Conservation (phyloP, 2,888 invertebrate species). For the Caenorhabditis sp. region DNA sequence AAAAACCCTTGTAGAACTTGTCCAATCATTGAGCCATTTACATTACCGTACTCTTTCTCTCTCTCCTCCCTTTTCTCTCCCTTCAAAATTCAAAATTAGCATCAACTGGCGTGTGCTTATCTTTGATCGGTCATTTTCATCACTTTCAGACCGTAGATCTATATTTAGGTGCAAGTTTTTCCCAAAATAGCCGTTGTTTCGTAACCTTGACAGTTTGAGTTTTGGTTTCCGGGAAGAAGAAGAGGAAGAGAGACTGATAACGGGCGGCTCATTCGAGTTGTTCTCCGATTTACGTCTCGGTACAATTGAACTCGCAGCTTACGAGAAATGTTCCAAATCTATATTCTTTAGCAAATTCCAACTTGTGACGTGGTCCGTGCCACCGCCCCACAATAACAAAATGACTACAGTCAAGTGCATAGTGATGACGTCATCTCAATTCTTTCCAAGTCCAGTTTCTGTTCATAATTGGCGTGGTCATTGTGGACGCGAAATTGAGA, state of each 20-base stretch:
- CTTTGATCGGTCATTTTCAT: no score
- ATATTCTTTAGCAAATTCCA: no score
- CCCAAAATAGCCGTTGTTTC: constrained; percentile 21
- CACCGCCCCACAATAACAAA: not conserved
- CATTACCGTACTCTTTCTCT: no score
- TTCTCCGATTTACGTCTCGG: not conserved
- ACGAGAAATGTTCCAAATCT: no score
- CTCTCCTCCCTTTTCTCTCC: no score
- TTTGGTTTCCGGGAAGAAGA: constrained; percentile 34
- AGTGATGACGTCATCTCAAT: constrained; percentile 10
- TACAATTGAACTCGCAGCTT: no score
- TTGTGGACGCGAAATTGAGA: constrained; percentile 7
- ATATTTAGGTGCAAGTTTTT: constrained; percentile 10
- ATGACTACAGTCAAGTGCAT: constrained; percentile 15
- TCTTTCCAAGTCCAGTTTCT: constrained; percentile 15
- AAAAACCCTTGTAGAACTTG: no score
- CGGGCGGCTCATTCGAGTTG: not conserved
- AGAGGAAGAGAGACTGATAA: constrained; percentile 2
- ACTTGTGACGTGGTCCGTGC: no score
- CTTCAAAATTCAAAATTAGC: no score
- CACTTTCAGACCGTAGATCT: constrained; percentile 2
- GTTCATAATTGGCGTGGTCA: constrained; percentile 23
- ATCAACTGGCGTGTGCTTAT: no score
- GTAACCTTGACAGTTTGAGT: constrained; percentile 26
- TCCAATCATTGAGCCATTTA: no score